Conservation (phyloP, 2,888 invertebrate species). For the Eumacrocentrus americanus region DNA sequence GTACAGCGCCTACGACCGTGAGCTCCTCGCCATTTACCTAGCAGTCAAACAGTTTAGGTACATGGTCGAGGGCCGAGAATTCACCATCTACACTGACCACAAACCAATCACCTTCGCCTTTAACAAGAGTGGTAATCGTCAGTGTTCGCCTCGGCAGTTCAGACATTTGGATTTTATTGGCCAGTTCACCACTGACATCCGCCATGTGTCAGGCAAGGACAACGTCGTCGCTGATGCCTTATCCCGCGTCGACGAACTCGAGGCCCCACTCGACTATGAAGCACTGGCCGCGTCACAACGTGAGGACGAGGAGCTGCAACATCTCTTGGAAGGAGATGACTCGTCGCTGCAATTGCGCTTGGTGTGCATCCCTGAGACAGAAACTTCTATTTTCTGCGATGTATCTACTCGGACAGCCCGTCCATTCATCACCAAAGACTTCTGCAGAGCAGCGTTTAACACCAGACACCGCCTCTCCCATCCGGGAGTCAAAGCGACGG, state of each 20-base stretch:
- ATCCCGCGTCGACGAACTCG: conserved; percentile 13
- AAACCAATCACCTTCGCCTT: conserved; percentile 29
- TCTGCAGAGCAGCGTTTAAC: conserved; percentile 33
- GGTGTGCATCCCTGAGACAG: background rate
- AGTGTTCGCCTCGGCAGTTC: conserved; percentile 25
- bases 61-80: conserved; percentile 51
- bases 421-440: conserved; percentile 32
- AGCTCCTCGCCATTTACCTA: conserved; percentile 55
- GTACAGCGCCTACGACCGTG: conserved; percentile 54
- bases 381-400: conserved; percentile 25
- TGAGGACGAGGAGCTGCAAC: conserved; percentile 1
- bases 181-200: conserved; percentile 27
- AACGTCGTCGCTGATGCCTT: conserved; percentile 30
- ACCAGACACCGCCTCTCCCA: conserved; percentile 42
- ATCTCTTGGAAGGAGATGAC: background rate
- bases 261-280: background rate
- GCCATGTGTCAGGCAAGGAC: conserved; percentile 22
- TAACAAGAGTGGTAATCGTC: conserved; percentile 14
- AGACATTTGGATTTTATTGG: conserved; percentile 30
- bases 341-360: background rate
- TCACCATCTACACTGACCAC: conserved; percentile 31
- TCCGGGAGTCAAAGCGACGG: conserved; percentile 40
- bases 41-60: conserved; percentile 52
- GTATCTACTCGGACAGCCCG: conserved; percentile 19
- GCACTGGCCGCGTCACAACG: conserved; percentile 1